phyloP scores from a whole-genome alignment of 2,888 invertebrate genomes.

The Orthosia cruda region DNA sequence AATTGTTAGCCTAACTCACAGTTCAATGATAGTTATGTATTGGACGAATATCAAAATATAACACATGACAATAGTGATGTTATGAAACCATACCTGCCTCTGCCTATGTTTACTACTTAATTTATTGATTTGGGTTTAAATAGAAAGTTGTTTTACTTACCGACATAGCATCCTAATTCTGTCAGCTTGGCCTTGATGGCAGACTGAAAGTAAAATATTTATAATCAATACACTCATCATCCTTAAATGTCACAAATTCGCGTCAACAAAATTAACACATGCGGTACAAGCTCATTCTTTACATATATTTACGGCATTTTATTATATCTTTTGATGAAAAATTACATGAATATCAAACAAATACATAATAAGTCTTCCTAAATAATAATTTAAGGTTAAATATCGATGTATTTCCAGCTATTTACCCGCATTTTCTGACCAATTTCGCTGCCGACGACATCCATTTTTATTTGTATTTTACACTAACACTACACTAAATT shows the following conservation, averaged over 20 bases:
- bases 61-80: too few species aligned
- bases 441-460: constrained; percentile 96
- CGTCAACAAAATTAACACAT: constrained; percentile 48
- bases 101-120: neutral
- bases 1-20: neutral
- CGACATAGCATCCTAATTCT: constrained; percentile 98
- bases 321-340: neutral
- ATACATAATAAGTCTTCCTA: neutral
- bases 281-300: constrained; percentile 1
- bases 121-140: neutral
- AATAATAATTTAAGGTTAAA: constrained; percentile 14
- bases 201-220: constrained; percentile 92
- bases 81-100: neutral
- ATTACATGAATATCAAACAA: neutral
- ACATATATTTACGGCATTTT: neutral
- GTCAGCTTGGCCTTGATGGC: constrained; percentile 99
- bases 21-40: neutral
- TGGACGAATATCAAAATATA: neutral
- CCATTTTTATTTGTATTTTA: constrained; percentile 90
- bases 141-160: constrained; percentile 88
- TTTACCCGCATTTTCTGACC: constrained; percentile 97
- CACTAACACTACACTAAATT: constrained; percentile 50
- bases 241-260: constrained; percentile 14
- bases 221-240: constrained; percentile 50
- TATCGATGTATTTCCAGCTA: constrained; percentile 58